phyloP scores from a whole-genome alignment of 2,797 vertebrate species.

The Crocidura indochinensis region DNA sequence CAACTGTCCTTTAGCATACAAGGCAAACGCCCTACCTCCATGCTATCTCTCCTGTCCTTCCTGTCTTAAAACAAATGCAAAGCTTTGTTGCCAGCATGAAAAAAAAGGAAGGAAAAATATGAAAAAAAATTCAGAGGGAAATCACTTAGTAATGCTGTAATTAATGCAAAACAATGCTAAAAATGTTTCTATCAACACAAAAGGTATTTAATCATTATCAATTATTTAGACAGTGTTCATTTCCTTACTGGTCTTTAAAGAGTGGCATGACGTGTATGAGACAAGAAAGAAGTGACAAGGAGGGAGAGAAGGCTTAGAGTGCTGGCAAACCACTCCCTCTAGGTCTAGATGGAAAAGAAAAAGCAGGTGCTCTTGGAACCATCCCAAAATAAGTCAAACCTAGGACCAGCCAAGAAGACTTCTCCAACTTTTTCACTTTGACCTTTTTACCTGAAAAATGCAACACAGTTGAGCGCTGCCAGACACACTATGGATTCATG shows the following conservation, averaged over 20 bases:
- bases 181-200: conserved; percentile 31
- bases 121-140: conserved; percentile 35
- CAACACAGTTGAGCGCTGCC: no score
- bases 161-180: conserved; percentile 50
- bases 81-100: conserved; percentile 8
- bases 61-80: conserved; percentile 65
- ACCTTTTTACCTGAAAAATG: no score
- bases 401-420: no score
- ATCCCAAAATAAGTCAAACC: not conserved
- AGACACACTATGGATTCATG: no score
- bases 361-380: not conserved
- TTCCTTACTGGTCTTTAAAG: conserved; percentile 34
- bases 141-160: not conserved
- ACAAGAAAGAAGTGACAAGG: conserved; percentile 3
- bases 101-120: conserved; percentile 2
- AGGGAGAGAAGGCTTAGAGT: not conserved
- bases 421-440: not conserved
- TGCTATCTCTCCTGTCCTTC: not conserved
- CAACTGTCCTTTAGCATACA: no score
- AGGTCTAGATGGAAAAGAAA: conserved; percentile 4
- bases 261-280: not conserved
- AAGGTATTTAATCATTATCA: conserved; percentile 45
- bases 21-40: no score
- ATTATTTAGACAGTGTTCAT: conserved; percentile 55
- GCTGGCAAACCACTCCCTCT: not conserved